Evolutionary conservation across 2,888 invertebrate species (phyloP).

Genomic region (Magallana nippona): DNA sequence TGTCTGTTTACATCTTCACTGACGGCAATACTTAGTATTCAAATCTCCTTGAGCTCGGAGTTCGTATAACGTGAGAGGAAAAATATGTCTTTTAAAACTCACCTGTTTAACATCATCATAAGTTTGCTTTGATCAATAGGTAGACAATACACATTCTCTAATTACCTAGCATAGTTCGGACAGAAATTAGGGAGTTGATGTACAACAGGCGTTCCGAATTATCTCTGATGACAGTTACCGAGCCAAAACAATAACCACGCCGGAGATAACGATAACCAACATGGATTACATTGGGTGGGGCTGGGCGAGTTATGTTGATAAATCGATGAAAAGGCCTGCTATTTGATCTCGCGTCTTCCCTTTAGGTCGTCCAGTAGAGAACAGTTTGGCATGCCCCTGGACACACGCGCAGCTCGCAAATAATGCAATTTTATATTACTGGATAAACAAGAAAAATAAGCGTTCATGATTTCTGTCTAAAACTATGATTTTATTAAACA

Average conservation of each 20-base stretch:
- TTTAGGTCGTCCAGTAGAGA: not conserved
- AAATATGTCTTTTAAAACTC: not conserved
- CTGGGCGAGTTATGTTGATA: not conserved
- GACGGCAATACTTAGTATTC: too few relatives aligned
- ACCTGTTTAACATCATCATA: not conserved
- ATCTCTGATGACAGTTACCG: constrained; percentile 22
- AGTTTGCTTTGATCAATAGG: not conserved
- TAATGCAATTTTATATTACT: too few relatives aligned
- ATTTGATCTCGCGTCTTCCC: not conserved
- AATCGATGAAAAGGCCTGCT: not conserved
- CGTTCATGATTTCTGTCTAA: too few relatives aligned
- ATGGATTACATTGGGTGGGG: constrained; percentile 15
- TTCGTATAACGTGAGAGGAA: not conserved
- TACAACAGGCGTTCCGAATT: constrained; percentile 19
- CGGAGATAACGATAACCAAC: constrained; percentile 6
- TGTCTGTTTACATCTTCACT: too few relatives aligned
- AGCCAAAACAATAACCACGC: not conserved
- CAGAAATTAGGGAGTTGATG: not conserved
- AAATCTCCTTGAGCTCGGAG: too few relatives aligned
- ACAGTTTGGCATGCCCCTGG: too few relatives aligned
- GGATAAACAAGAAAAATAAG: too few relatives aligned
- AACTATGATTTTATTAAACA: too few relatives aligned
- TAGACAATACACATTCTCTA: constrained; percentile 20
- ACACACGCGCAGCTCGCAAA: too few relatives aligned
- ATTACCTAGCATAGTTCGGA: not conserved